Conservation (phyloP, 2,888 invertebrate genomes). For the Thumatha senex region DNA sequence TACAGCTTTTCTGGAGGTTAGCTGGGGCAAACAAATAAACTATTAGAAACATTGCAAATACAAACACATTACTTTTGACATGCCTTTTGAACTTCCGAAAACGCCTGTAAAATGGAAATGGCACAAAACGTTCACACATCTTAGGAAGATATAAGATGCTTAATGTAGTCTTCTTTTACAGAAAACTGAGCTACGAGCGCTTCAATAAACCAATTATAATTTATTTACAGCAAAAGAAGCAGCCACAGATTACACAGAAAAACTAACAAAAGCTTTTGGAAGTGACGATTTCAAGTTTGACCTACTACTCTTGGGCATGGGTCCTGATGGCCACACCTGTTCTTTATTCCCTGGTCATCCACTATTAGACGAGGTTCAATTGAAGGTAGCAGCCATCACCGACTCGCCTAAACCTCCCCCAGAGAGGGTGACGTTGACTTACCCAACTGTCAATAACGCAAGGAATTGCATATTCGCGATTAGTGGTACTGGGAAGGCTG, state of each 20-base stretch:
- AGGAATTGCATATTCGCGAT: conserved; percentile 92
- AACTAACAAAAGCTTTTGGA: conserved; percentile 85
- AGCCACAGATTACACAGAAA: conserved; percentile 88
- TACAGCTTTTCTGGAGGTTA: no score
- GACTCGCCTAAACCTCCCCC: conserved; percentile 99
- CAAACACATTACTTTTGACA: no score
- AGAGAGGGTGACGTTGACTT: conserved; percentile 94
- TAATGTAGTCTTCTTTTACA: no score
- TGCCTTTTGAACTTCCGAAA: no score
- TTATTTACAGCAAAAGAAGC: conserved; percentile 87
- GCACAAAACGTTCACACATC: no score
- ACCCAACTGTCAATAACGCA: conserved; percentile 94
- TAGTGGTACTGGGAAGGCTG: conserved; percentile 93
- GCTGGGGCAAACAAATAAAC: no score
- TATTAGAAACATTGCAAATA: no score
- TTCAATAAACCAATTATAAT: neutral
- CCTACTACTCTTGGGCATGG: conserved; percentile 96
- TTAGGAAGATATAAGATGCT: no score
- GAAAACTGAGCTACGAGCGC: no score
- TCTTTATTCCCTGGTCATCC: conserved; percentile 95
- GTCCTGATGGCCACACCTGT: conserved; percentile 99
- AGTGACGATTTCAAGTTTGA: conserved; percentile 87
- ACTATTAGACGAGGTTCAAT: conserved; percentile 81
- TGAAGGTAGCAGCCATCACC: conserved; percentile 91
- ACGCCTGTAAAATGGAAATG: no score